Evolutionary conservation across 2,113 vertebrate species (phyloP).

Genomic region (Sinocyclocheilus anophthalmus): DNA sequence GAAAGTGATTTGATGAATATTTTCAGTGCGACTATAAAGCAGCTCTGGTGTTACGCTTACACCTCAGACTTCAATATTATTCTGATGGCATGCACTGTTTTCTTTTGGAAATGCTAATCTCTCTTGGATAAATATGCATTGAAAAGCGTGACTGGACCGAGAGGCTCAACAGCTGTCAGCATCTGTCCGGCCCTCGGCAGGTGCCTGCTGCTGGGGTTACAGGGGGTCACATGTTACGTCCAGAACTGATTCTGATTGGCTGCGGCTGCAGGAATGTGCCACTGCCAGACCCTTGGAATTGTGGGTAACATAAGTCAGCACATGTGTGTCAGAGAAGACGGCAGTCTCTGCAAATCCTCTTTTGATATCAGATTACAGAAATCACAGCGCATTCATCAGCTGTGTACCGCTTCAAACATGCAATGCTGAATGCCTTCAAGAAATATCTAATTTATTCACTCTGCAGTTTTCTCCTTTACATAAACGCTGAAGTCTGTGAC

Average conservation of each 20-base stretch:
- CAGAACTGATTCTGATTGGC: conserved; percentile 29
- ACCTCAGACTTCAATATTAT: not conserved
- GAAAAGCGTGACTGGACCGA: not conserved
- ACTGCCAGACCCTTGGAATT: conserved; percentile 18
- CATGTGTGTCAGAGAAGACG: conserved; percentile 42
- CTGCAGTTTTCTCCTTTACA: conserved; percentile 15
- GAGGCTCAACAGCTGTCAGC: conserved; percentile 59
- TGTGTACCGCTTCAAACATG: not conserved
- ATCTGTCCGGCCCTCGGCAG: conserved; percentile 57
- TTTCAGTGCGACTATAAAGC: no score
- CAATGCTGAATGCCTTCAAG: not conserved
- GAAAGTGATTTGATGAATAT: no score
- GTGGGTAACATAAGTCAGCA: conserved; percentile 42
- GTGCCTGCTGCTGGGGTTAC: conserved; percentile 30
- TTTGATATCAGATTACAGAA: conserved; percentile 60
- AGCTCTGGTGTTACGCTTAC: not conserved
- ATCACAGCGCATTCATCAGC: not conserved
- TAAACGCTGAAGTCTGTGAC: not conserved
- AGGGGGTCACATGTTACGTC: not conserved
- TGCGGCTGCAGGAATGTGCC: not conserved
- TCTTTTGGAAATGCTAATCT: not conserved
- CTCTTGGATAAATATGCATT: not conserved
- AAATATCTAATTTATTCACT: not conserved
- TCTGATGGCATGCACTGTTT: not conserved
- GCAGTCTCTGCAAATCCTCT: conserved; percentile 57